These are phyloP conservation scores for Electrona antarctica DNA, from an alignment of 2,113 vertebrate species.

Conservation along the genomic window DNA sequence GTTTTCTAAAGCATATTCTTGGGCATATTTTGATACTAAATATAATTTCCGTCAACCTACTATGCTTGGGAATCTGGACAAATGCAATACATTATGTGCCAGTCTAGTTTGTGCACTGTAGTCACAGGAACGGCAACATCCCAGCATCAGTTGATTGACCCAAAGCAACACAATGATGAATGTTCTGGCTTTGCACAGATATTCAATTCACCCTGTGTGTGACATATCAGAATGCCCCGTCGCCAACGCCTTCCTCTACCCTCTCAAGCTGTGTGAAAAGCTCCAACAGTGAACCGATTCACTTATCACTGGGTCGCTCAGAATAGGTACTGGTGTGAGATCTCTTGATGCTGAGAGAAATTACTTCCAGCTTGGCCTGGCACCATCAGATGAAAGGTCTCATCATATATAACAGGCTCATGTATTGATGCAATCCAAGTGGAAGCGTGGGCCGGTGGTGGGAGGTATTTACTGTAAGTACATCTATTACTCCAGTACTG, in stretches of 20 bases:
- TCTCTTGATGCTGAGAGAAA: background rate
- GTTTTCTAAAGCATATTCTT: no score
- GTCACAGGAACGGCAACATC: background rate
- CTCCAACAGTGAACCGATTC: background rate
- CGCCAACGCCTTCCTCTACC: background rate
- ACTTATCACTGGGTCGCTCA: background rate
- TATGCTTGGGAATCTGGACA: no score
- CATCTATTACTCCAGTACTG: no score
- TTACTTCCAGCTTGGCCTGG: background rate
- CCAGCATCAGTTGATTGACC: background rate
- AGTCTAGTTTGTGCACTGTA: no score
- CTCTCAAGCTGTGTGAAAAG: background rate
- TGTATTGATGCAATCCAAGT: slow-evolving; percentile 32
- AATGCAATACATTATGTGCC: no score
- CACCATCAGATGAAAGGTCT: slow-evolving; percentile 1
- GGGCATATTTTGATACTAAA: no score
- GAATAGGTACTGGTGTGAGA: background rate
- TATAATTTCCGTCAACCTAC: no score
- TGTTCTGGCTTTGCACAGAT: background rate
- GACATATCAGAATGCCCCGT: background rate
- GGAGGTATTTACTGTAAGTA: no score
- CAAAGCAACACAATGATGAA: background rate
- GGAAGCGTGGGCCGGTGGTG: slow-evolving; percentile 15
- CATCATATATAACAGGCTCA: slow-evolving; percentile 34
- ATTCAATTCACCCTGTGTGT: background rate